Percentiles rank a stretch among this genome's conserved stretches.
Conservation (phyloP, 1,140 invertebrate species). For the Mylabris phalerata region DNA sequence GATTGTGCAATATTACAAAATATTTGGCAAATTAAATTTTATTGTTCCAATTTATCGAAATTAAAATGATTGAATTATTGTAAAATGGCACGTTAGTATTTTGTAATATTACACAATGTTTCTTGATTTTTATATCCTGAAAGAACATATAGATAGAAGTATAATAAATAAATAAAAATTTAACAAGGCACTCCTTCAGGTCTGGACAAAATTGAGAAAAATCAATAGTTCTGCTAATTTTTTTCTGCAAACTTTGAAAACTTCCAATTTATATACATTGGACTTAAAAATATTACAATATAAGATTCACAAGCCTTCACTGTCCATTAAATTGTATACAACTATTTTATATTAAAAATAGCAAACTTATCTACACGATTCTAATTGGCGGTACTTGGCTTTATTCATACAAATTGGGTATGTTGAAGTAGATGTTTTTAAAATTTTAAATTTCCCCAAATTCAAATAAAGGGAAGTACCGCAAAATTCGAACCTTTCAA, state of each 20-base stretch:
- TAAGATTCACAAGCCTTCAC: conserved; percentile 26
- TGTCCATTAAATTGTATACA: too few relatives aligned
- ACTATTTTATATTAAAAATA: too few relatives aligned
- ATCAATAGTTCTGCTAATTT: conserved; percentile 17
- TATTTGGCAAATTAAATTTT: background rate
- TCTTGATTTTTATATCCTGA: background rate
- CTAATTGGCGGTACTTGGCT: too few relatives aligned
- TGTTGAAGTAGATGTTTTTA: too few relatives aligned
- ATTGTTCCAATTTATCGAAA: too few relatives aligned
- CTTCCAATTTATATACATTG: background rate
- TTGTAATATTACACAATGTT: conserved; percentile 11
- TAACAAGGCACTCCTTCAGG: conserved; percentile 34
- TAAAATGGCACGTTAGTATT: conserved; percentile 5
- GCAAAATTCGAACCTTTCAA: too few relatives aligned
- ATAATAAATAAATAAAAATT: conserved; percentile 6
- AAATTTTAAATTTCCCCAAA: too few relatives aligned
- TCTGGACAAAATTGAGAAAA: conserved; percentile 21
- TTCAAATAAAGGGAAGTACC: too few relatives aligned
- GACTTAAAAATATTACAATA: conserved; percentile 13
- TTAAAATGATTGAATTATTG: too few relatives aligned
- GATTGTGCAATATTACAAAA: conserved; percentile 17
- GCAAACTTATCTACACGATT: too few relatives aligned
- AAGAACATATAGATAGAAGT: too few relatives aligned
- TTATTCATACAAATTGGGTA: too few relatives aligned
- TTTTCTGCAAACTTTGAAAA: background rate